A percentile compares a stretch with the other conserved stretches of the same genome.
Evolutionary conservation across 1,140 invertebrate species (phyloP).

Genomic region (Zaprionus taronus): DNA sequence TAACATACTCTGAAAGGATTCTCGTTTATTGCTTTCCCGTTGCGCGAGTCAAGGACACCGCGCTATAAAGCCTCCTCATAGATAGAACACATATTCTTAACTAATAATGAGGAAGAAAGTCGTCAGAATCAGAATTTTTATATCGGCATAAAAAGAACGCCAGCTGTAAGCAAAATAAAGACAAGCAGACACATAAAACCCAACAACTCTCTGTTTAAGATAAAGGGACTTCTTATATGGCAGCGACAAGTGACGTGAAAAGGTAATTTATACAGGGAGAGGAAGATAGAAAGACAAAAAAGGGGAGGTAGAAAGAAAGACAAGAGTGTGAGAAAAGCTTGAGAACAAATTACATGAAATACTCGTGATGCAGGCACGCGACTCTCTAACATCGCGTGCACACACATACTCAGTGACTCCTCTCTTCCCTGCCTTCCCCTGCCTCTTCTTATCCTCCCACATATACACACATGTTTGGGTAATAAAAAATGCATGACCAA

Average conservation of each 20-base stretch:
- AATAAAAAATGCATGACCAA: slow-evolving; percentile 77
- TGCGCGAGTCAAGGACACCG: slow-evolving; percentile 36
- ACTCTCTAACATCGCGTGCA: slow-evolving; percentile 37
- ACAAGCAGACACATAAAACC: slow-evolving; percentile 21
- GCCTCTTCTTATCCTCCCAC: not conserved
- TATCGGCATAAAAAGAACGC: slow-evolving; percentile 33
- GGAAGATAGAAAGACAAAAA: slow-evolving; percentile 6
- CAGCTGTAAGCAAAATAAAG: slow-evolving; percentile 36
- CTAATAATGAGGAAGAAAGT: slow-evolving; percentile 31
- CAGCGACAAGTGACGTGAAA: slow-evolving; percentile 69
- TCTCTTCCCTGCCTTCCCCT: too few species aligned
- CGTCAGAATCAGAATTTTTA: slow-evolving; percentile 33
- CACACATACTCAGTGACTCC: slow-evolving; percentile 10
- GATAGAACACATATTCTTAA: slow-evolving; percentile 21
- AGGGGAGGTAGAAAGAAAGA: not conserved
- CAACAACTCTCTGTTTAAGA: slow-evolving; percentile 35
- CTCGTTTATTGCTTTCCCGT: not conserved
- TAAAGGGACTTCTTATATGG: slow-evolving; percentile 52
- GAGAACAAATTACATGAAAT: slow-evolving; percentile 1
- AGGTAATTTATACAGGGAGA: slow-evolving; percentile 67
- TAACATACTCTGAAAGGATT: not conserved
- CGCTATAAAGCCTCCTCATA: slow-evolving; percentile 2
- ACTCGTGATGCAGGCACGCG: slow-evolving; percentile 47
- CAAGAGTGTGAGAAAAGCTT: not conserved
- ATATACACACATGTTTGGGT: slow-evolving; percentile 31